Evolutionary conservation across 2,797 vertebrate genomes (phyloP).

Genomic region (Clamator glandarius): DNA sequence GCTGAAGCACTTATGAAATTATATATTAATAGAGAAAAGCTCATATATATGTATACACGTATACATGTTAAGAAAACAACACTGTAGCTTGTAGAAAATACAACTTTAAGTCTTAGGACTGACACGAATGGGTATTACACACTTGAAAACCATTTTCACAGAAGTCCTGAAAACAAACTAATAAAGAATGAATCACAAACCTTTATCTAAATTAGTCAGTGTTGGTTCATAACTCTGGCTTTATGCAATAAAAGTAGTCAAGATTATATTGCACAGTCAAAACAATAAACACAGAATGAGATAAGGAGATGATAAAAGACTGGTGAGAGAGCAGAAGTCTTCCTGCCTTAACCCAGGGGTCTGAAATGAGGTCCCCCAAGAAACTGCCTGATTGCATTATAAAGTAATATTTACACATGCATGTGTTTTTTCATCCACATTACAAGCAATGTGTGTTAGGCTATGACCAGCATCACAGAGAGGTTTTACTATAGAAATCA

Average conservation of each 20-base stretch:
- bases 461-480: background rate
- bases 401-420: background rate
- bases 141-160: background rate
- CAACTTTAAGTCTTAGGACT: background rate
- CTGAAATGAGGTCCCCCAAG: background rate
- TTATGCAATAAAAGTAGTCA: background rate
- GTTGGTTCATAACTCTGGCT: background rate
- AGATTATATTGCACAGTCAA: constrained; percentile 27
- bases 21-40: constrained; percentile 27
- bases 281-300: constrained; percentile 31
- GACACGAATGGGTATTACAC: background rate
- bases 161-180: background rate
- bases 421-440: background rate
- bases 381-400: background rate
- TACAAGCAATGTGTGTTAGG: background rate
- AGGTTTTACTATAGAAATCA: background rate
- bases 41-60: background rate
- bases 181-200: constrained; percentile 11
- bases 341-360: background rate
- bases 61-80: background rate
- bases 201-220: background rate
- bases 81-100: background rate
- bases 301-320: constrained; percentile 1
- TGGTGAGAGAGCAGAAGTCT: background rate
- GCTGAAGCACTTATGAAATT: constrained; percentile 23